Base-by-base conservation (phyloP, 2,113 vertebrate genomes). In the Otus sunia region DNA sequence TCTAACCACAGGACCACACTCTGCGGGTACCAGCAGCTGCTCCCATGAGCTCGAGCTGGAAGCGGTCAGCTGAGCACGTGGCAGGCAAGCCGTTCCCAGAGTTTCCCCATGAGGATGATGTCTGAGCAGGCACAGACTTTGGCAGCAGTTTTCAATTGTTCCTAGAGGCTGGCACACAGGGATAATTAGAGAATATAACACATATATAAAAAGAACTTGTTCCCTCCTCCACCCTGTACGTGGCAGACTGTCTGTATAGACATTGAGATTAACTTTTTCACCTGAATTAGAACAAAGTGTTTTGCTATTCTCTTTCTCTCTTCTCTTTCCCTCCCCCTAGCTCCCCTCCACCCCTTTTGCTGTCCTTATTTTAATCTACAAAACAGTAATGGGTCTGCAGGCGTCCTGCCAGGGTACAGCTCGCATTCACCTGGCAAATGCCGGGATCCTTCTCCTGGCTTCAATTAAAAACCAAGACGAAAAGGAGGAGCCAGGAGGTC, bases 191-290 rank as follows among this genome's bases (percentile, higher is more conserved):
- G 86, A 94, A 81, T 23, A 11, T 2, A 87, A 56, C 90, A 78
- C 88, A 34, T 1, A n/a, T 0, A 74, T 66, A 59, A 37, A 59
- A 75, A 75, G 67, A 77, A 72, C 41, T 36, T 25, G 49, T 76
- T 91, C 83, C 68, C 88, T 79, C 85, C 96, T 96, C 95, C 92
- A 67, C 92, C 94, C 94, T 76, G 85, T 90, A 94, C 72, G 79
- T 94, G 95, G 91, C 95, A 96, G 72, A 66, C 49, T 41, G 80
- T 85, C 76, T 4, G 75, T 23, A 41, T 21, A 86, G 95, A 84
- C 92, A 88, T 6, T 11, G 75, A 56, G 92, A 86, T 84, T 47
- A 73, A 90, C 60, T 93, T 93, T 73, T 86, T 86, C 93, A 97
- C 86, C 89, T 94, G 84, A 82, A 90, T n/a, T 86, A 41, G 91